A percentile compares a stretch with the other conserved stretches of the same genome.
phyloP scores from a whole-genome alignment of 2,797 vertebrate species.

The Sebastolobus alascanus region DNA sequence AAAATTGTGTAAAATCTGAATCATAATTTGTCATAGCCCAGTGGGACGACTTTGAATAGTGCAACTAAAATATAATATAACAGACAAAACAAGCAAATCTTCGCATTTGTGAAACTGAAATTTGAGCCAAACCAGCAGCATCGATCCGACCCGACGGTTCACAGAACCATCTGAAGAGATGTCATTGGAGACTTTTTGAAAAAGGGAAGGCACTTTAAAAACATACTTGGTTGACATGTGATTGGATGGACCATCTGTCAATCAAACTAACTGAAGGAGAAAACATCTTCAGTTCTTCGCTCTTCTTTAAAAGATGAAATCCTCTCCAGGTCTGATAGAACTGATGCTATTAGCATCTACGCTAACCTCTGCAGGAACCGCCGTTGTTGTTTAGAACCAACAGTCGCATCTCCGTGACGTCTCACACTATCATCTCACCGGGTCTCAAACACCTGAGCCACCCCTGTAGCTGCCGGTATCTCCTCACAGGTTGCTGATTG shows the following conservation, averaged over 20 bases:
- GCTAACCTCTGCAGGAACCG: no score
- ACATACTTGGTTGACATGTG: not conserved
- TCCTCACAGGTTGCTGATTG: not conserved
- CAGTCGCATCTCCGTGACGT: no score
- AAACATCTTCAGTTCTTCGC: not conserved
- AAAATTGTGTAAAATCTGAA: not conserved
- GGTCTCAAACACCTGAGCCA: no score
- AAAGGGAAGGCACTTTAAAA: not conserved
- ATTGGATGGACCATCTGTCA: not conserved
- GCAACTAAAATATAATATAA: not conserved
- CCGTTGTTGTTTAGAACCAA: no score
- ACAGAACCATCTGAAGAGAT: no score
- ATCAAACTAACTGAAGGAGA: not conserved
- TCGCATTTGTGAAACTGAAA: not conserved
- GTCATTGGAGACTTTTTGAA: not conserved
- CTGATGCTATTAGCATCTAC: no score
- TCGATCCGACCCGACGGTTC: not conserved
- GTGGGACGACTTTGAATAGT: not conserved
- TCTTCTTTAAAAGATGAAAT: no score
- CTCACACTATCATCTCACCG: no score
- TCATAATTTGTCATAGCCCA: not conserved
- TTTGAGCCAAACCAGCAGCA: not conserved
- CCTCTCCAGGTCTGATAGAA: no score
- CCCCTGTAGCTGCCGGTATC: no score
- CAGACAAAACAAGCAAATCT: not conserved